These are phyloP conservation scores for Ameiurus melas DNA, from an alignment of 2,113 vertebrate genomes.

Conservation along the genomic window DNA sequence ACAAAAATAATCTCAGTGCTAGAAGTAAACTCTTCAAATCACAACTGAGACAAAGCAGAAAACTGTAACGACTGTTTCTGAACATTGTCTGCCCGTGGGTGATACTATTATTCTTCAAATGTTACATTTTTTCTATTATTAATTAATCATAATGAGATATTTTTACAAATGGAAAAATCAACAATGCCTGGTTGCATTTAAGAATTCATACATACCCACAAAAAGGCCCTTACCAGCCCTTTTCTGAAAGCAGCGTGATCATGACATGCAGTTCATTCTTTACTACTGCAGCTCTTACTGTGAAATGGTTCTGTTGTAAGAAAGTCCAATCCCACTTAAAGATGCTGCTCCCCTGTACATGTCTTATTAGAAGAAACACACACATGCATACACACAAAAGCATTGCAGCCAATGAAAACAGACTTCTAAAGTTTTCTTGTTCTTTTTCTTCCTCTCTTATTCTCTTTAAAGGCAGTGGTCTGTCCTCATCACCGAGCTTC, in stretches of 20 bases:
- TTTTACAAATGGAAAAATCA: not conserved
- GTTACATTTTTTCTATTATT: not conserved
- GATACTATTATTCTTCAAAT: not conserved
- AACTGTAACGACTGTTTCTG: not conserved
- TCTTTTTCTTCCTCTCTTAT: not conserved
- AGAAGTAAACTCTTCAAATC: not conserved
- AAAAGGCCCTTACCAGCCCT: not conserved
- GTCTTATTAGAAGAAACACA: not conserved
- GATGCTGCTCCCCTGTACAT: not conserved
- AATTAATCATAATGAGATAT: not conserved
- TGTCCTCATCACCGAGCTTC: conserved; percentile 46
- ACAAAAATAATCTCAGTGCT: not conserved
- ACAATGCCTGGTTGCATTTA: not conserved
- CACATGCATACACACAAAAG: not conserved
- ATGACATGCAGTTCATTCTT: not conserved
- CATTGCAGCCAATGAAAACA: not conserved
- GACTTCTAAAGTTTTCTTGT: not conserved
- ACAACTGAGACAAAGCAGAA: not conserved
- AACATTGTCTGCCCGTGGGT: not conserved
- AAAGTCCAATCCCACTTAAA: not conserved
- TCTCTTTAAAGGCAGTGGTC: conserved; percentile 46
- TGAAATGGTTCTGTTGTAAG: not conserved
- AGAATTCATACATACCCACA: not conserved
- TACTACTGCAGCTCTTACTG: not conserved
- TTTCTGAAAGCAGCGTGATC: not conserved